phyloP scores from a whole-genome alignment of 2,113 vertebrate species.

The Acrocephalus arundinaceus region DNA sequence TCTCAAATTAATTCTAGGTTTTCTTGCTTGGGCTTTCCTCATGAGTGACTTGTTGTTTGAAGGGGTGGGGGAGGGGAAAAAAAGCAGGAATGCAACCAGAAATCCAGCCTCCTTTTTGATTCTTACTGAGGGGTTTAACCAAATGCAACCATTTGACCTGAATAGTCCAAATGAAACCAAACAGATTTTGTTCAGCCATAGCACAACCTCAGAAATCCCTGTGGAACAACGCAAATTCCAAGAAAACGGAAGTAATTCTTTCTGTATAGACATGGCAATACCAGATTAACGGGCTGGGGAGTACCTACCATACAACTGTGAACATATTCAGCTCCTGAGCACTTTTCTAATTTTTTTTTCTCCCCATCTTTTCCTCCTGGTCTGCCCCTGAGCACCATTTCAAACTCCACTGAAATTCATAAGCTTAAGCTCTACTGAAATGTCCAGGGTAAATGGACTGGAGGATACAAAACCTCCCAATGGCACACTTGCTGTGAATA shows the following conservation, averaged over 20 bases:
- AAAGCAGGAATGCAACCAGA: neutral
- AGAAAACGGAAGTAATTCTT: neutral
- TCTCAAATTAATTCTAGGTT: slow-evolving; percentile 35
- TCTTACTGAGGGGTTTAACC: neutral
- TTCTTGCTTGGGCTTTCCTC: neutral
- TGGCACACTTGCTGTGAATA: neutral
- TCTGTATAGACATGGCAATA: neutral
- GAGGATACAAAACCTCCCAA: neutral
- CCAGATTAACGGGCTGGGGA: neutral
- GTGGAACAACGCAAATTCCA: neutral
- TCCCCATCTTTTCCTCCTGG: neutral
- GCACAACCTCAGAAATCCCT: neutral
- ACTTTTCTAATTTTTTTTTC: neutral
- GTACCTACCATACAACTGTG: neutral
- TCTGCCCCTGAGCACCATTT: neutral
- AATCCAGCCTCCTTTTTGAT: neutral
- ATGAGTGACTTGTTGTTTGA: neutral
- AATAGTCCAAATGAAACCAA: neutral
- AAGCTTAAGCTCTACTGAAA: neutral
- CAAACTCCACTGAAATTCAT: neutral
- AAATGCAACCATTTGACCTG: neutral
- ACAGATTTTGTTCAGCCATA: neutral
- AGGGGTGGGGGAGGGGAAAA: neutral
- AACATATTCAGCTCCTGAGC: neutral
- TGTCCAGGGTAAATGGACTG: neutral